A percentile compares a stretch with the other conserved stretches of the same genome.
Conservation (phyloP, 2,888 invertebrate species). For the Trissolcus japonicus region DNA sequence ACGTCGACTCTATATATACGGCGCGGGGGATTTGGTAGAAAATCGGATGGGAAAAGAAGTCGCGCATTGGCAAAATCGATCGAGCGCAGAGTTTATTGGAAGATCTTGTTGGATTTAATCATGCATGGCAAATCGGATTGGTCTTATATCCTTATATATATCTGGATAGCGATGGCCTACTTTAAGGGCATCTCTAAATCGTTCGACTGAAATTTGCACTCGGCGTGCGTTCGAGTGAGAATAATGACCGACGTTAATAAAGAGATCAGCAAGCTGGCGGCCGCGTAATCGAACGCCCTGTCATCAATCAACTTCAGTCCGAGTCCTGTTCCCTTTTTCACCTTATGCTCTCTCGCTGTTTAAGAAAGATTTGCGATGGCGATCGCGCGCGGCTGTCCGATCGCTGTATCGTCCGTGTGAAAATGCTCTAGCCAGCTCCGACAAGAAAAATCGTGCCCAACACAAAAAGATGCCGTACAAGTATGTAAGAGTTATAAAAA, state of each 20-base stretch:
- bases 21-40: neutral
- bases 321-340: slow-evolving; percentile 27
- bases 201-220: slow-evolving; percentile 32
- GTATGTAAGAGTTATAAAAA: too few relatives aligned
- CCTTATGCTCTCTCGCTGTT: slow-evolving; percentile 11
- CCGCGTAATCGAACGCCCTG: slow-evolving; percentile 19
- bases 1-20: neutral
- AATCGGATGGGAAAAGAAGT: slow-evolving; percentile 3
- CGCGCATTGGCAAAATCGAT: slow-evolving; percentile 2
- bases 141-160: slow-evolving; percentile 8
- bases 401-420: neutral
- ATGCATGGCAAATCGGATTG: slow-evolving; percentile 16
- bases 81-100: slow-evolving; percentile 13
- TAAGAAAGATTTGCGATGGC: too few relatives aligned
- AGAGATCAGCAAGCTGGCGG: slow-evolving; percentile 28
- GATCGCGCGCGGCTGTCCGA: too few relatives aligned
- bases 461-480: neutral
- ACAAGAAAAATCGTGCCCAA: neutral
- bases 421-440: neutral
- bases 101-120: slow-evolving; percentile 18
- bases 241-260: slow-evolving; percentile 39
- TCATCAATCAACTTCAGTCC: slow-evolving; percentile 40
- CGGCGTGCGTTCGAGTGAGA: slow-evolving; percentile 14
- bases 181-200: slow-evolving; percentile 26
- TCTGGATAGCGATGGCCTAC: slow-evolving; percentile 17